These are phyloP conservation scores for Agonopterix heracliana DNA, from an alignment of 2,888 invertebrate species.

Conservation along the genomic window DNA sequence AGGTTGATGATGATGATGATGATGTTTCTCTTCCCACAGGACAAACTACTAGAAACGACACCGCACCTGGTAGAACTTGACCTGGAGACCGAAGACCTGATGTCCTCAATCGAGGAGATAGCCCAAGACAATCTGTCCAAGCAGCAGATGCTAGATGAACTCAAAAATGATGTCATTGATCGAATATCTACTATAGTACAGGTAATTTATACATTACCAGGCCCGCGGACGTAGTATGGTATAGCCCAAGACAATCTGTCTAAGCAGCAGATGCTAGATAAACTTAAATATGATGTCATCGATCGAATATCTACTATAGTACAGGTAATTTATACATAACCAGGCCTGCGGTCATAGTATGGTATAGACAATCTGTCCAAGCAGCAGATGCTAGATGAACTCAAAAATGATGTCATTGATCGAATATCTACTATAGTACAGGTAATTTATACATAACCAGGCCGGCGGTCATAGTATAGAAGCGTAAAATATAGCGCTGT, in stretches of 20 bases:
- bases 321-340: too few species aligned
- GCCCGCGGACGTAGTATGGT: too few species aligned
- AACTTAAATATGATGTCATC: conserved; percentile 76
- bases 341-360: too few species aligned
- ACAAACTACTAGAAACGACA: conserved; percentile 83
- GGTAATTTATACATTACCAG: too few species aligned
- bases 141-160: conserved; percentile 74
- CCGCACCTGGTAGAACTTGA: conserved; percentile 82
- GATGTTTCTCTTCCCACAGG: conserved; percentile 55
- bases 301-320: conserved; percentile 81
- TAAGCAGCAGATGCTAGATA: conserved; percentile 77
- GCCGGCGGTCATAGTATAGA: conserved; percentile 6
- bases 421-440: conserved; percentile 82
- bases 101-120: conserved; percentile 80
- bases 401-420: conserved; percentile 77
- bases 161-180: conserved; percentile 77
- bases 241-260: conserved; percentile 80
- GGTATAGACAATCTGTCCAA: conserved; percentile 82
- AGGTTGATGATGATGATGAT: too few species aligned
- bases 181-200: conserved; percentile 82
- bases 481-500: too few species aligned
- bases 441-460: neutral
- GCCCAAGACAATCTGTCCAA: conserved; percentile 81
- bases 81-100: conserved; percentile 81
- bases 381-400: conserved; percentile 74